Percentiles rank a stretch among this genome's conserved stretches.
These are phyloP conservation scores for Tipula unca DNA, from an alignment of 2,888 invertebrate species.

Conservation along the genomic window DNA sequence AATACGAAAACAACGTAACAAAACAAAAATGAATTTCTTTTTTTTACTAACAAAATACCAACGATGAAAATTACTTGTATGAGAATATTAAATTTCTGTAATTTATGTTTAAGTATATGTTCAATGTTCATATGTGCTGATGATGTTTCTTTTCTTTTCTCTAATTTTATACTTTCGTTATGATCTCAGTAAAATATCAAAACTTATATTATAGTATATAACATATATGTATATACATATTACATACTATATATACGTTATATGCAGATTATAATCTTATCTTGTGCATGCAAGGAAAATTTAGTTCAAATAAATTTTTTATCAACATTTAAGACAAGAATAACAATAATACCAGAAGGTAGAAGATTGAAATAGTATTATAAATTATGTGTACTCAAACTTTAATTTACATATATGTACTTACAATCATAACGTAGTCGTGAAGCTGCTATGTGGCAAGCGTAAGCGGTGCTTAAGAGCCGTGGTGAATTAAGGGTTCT, in stretches of 20 bases:
- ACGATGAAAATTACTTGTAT: not conserved
- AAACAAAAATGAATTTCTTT: not conserved
- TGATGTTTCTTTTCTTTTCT: not conserved
- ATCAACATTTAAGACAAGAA: not conserved
- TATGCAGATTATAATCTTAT: not conserved
- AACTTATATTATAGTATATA: not conserved
- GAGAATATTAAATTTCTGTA: not conserved
- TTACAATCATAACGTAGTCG: no score
- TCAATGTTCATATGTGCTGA: not conserved
- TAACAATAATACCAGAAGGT: not conserved
- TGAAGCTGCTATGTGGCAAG: no score
- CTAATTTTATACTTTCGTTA: not conserved
- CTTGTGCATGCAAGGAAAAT: not conserved
- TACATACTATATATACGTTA: not conserved
- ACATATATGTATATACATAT: not conserved
- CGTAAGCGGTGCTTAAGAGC: no score
- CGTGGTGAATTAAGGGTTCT: no score
- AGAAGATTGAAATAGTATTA: not conserved
- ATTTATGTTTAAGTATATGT: not conserved
- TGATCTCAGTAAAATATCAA: not conserved
- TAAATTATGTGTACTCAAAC: not conserved
- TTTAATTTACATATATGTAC: not conserved
- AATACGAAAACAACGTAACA: not conserved
- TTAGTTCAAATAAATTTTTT: constrained; percentile 8
- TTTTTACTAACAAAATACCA: not conserved